Percentiles rank a stretch among this genome's conserved stretches.
phyloP scores from a whole-genome alignment of 2,113 vertebrate species.

The Orthonyx spaldingii region DNA sequence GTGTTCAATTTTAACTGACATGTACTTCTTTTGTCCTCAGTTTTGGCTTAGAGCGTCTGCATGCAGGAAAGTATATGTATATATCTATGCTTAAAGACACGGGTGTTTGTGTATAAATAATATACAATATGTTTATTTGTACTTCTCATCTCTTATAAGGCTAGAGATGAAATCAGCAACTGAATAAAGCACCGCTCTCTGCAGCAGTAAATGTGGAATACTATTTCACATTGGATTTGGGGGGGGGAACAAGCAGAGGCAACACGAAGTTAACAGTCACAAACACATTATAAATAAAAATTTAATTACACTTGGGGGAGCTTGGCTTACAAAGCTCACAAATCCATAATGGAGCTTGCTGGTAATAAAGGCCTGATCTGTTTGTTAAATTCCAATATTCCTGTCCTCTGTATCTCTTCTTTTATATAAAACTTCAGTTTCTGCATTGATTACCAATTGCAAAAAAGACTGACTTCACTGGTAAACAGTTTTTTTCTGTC shows the following conservation, averaged over 20 bases:
- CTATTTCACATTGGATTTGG: slow-evolving; percentile 25
- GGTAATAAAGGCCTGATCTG: slow-evolving; percentile 72
- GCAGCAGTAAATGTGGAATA: slow-evolving; percentile 45
- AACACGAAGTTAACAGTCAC: slow-evolving; percentile 70
- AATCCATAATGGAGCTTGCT: slow-evolving; percentile 70
- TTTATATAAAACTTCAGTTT: slow-evolving; percentile 56
- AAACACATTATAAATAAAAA: slow-evolving; percentile 78
- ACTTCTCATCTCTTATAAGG: slow-evolving; percentile 49
- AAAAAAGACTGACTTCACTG: slow-evolving; percentile 16
- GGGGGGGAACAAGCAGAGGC: slow-evolving; percentile 31
- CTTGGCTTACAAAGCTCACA: slow-evolving; percentile 74
- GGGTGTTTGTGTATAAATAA: slow-evolving; percentile 49
- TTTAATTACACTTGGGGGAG: slow-evolving; percentile 76
- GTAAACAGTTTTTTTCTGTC: slow-evolving; percentile 32
- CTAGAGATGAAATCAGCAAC: slow-evolving; percentile 40
- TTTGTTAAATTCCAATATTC: slow-evolving; percentile 68
- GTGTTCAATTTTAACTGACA: slow-evolving; percentile 38
- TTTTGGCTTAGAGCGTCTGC: slow-evolving; percentile 4
- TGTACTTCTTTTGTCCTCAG: slow-evolving; percentile 46
- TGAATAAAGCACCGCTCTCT: not conserved
- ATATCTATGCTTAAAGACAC: not conserved
- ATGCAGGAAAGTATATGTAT: not conserved
- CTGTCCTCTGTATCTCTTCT: slow-evolving; percentile 33
- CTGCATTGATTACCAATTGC: slow-evolving; percentile 40
- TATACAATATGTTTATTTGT: slow-evolving; percentile 58